Conservation (phyloP, 1,140 invertebrate species). For the Pinna nobilis region DNA sequence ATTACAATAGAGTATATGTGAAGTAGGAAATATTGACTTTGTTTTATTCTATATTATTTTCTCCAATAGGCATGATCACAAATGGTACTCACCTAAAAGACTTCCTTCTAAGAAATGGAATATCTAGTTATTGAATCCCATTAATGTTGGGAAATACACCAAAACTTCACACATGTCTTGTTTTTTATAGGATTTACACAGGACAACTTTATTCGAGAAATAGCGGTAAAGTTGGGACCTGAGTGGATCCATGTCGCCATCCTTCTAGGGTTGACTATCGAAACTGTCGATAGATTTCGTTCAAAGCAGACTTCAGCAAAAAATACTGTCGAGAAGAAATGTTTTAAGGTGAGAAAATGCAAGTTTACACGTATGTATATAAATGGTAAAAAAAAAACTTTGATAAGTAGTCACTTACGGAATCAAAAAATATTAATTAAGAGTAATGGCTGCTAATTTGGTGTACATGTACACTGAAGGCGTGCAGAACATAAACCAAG, state of each 20-base stretch:
- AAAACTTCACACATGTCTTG: neutral
- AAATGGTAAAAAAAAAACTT: neutral
- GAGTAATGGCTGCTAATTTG: too few relatives aligned
- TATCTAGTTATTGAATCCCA: neutral
- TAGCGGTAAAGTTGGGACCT: slow-evolving; percentile 14
- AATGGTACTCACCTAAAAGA: slow-evolving; percentile 9
- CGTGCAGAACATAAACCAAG: too few relatives aligned
- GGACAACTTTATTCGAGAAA: slow-evolving; percentile 22
- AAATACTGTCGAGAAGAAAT: neutral
- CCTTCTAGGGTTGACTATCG: slow-evolving; percentile 29
- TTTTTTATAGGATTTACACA: slow-evolving; percentile 29
- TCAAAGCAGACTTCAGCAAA: slow-evolving; percentile 8
- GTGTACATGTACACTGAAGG: too few relatives aligned
- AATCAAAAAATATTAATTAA: too few relatives aligned
- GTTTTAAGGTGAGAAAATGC: neutral
- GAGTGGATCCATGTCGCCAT: slow-evolving; percentile 40
- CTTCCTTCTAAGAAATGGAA: neutral
- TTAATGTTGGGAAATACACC: neutral
- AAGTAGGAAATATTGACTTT: too few relatives aligned
- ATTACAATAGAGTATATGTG: too few relatives aligned
- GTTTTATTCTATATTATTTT: too few relatives aligned
- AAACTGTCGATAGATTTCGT: slow-evolving; percentile 26
- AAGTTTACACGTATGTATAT: neutral
- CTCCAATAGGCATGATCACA: too few relatives aligned
- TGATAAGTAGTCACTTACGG: too few relatives aligned